Conservation (phyloP, 1,140 invertebrate genomes). For the Drosophila eugracilis region DNA sequence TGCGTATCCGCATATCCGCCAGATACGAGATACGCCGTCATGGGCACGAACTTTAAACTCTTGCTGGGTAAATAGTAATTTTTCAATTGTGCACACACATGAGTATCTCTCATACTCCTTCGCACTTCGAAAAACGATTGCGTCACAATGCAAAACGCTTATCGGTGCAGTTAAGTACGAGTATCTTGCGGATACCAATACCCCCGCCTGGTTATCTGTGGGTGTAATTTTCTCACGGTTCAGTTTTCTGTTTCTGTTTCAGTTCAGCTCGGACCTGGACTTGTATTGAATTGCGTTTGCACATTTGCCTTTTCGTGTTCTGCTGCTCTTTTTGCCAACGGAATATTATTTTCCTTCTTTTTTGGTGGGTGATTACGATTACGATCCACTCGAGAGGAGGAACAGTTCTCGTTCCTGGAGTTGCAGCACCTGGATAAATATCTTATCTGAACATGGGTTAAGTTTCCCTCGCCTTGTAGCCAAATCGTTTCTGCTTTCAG, state of each 20-base stretch:
- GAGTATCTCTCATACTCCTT: background rate
- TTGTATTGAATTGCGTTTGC: slow-evolving; percentile 76
- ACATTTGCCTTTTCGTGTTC: slow-evolving; percentile 66
- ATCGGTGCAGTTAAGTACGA: slow-evolving; percentile 50
- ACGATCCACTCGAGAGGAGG: slow-evolving; percentile 36
- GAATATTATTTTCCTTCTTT: no score
- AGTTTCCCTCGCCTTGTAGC: slow-evolving; percentile 26
- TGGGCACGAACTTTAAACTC: slow-evolving; percentile 76
- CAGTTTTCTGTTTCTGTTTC: slow-evolving; percentile 72
- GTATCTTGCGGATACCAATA: slow-evolving; percentile 30
- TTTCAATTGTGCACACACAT: slow-evolving; percentile 64
- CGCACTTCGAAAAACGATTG: slow-evolving; percentile 32
- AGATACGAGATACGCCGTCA: slow-evolving; percentile 30
- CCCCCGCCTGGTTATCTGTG: slow-evolving; percentile 62
- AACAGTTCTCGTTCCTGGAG: slow-evolving; percentile 12
- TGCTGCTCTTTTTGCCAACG: slow-evolving; percentile 70
- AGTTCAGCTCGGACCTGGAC: slow-evolving; percentile 57
- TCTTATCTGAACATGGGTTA: slow-evolving; percentile 66
- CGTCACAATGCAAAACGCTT: slow-evolving; percentile 79
- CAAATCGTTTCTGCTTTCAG: slow-evolving; percentile 66
- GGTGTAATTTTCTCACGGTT: slow-evolving; percentile 83
- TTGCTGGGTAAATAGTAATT: slow-evolving; percentile 71
- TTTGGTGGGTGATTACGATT: slow-evolving; percentile 72
- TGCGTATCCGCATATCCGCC: slow-evolving; percentile 45
- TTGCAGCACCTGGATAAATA: slow-evolving; percentile 78